Evolutionary conservation across 2,113 vertebrate species (phyloP).

Genomic region (Salvelinus fontinalis): DNA sequence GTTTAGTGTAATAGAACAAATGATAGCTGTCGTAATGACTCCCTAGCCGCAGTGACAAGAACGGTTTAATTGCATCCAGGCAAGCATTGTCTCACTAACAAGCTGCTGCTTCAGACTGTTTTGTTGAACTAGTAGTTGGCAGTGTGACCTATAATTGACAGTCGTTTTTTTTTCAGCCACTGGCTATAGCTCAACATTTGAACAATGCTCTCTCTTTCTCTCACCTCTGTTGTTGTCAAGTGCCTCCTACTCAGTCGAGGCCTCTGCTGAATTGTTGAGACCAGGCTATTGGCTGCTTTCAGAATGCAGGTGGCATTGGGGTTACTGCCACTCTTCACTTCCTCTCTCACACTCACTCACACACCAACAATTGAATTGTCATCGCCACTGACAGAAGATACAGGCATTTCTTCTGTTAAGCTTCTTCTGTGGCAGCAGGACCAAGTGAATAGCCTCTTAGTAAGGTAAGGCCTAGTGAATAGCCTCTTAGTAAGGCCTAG

Average conservation of each 20-base stretch:
- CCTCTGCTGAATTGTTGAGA: constrained; percentile 29
- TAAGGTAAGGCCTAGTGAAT: constrained; percentile 38
- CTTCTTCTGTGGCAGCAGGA: constrained; percentile 15
- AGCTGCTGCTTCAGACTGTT: background rate
- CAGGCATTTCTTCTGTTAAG: constrained; percentile 17
- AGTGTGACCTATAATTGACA: background rate
- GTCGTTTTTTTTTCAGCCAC: background rate
- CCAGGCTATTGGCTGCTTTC: constrained; percentile 39
- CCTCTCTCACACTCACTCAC: constrained; percentile 18
- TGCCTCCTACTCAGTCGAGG: constrained; percentile 22
- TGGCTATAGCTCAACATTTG: background rate
- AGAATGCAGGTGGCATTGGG: constrained; percentile 40
- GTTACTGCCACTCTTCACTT: constrained; percentile 44
- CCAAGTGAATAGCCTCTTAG: constrained; percentile 7
- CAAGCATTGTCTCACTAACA: constrained; percentile 3
- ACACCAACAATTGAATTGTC: constrained; percentile 25
- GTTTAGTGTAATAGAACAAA: background rate
- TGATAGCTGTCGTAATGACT: background rate
- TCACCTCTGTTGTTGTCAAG: background rate
- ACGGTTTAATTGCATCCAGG: background rate
- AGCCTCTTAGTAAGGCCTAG: too few species aligned
- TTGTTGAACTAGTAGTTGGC: background rate
- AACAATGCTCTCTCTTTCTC: background rate
- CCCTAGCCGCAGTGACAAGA: too few species aligned
- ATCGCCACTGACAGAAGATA: constrained; percentile 23